These are phyloP conservation scores for Nothura maculosa DNA, from an alignment of 2,797 vertebrate genomes.

Conservation along the genomic window DNA sequence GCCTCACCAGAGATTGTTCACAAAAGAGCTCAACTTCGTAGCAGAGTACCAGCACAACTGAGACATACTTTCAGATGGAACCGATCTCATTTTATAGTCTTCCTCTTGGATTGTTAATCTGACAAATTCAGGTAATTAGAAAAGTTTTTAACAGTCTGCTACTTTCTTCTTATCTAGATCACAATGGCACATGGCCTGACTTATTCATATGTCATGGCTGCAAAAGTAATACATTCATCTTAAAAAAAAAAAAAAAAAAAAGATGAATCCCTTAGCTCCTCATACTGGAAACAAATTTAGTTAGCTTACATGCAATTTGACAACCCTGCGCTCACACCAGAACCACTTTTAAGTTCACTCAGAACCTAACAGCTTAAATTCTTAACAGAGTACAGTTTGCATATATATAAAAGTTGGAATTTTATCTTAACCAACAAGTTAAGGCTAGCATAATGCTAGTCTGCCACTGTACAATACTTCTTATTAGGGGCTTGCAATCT, in stretches of 20 bases:
- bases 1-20: not conserved
- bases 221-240: constrained; percentile 8
- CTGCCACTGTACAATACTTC: not conserved
- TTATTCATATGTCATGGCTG: not conserved
- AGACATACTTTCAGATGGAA: not conserved
- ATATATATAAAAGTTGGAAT: not conserved
- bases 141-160: not conserved
- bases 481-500: not conserved
- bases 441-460: not conserved
- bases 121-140: not conserved
- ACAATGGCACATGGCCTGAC: not conserved
- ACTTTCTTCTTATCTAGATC: not conserved
- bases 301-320: not conserved
- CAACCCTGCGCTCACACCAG: not conserved
- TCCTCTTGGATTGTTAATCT: not conserved
- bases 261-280: not conserved
- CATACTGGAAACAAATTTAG: not conserved
- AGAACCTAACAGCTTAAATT: not conserved
- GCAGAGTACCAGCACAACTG: not conserved
- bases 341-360: not conserved
- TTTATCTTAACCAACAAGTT: not conserved
- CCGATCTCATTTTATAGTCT: not conserved
- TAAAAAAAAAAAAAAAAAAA: not conserved
- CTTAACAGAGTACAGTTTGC: not conserved
- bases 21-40: not conserved